Evolutionary conservation across 2,888 invertebrate species (phyloP).

Genomic region (Dicycla oo): DNA sequence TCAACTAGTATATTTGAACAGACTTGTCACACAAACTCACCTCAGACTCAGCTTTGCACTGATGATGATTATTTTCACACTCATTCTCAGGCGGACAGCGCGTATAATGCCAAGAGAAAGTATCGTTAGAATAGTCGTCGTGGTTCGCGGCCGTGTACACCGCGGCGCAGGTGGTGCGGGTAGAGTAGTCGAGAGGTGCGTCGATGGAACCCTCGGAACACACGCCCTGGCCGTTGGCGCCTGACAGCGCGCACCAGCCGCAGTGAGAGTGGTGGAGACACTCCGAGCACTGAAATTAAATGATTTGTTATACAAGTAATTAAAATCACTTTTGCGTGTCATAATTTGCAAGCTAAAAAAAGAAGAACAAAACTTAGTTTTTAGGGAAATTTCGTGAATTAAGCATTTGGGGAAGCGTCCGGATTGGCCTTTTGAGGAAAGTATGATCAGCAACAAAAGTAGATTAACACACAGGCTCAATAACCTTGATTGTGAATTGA

Average conservation of each 20-base stretch:
- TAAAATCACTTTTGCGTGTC: background rate
- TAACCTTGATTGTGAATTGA: background rate
- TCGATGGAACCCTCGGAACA: constrained; percentile 96
- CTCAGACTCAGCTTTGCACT: constrained; percentile 96
- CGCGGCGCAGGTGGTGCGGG: constrained; percentile 90
- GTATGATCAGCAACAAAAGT: background rate
- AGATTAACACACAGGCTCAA: background rate
- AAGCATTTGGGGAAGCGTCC: background rate
- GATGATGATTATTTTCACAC: constrained; percentile 97
- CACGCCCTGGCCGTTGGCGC: constrained; percentile 93
- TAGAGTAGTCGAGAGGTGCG: constrained; percentile 91
- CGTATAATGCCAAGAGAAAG: constrained; percentile 96
- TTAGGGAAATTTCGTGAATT: too few species aligned
- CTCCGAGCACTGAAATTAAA: constrained; percentile 91
- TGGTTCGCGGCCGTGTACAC: constrained; percentile 84
- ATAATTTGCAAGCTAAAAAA: too few species aligned
- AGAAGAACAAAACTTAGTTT: too few species aligned
- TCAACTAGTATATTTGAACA: background rate
- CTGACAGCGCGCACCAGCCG: constrained; percentile 97
- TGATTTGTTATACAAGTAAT: background rate
- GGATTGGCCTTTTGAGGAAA: background rate
- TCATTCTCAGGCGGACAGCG: constrained; percentile 98
- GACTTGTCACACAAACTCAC: constrained; percentile 66
- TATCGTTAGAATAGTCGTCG: constrained; percentile 84
- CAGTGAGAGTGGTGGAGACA: constrained; percentile 97